Evolutionary conservation across 2,113 vertebrate species (phyloP).

Genomic region (Oriolus oriolus): DNA sequence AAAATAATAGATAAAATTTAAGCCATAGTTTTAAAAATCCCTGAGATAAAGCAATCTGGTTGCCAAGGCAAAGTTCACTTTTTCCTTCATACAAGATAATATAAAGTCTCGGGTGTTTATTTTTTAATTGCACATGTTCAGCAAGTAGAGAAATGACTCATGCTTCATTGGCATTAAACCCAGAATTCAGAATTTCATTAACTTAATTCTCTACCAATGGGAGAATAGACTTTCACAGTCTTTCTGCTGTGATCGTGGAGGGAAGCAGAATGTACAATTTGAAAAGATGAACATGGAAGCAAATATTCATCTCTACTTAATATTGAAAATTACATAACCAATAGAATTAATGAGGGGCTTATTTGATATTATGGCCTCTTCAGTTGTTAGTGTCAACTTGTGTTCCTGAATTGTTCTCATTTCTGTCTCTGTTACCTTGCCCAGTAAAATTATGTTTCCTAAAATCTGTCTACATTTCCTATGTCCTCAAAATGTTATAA

Average conservation of each 20-base stretch:
- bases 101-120: not conserved
- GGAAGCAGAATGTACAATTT: not conserved
- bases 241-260: not conserved
- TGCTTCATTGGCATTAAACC: not conserved
- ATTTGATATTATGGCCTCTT: not conserved
- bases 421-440: not conserved
- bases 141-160: not conserved
- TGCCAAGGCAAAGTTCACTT: not conserved
- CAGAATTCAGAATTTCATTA: not conserved
- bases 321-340: not conserved
- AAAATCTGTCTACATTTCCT: not conserved
- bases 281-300: not conserved
- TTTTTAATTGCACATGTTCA: not conserved
- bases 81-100: not conserved
- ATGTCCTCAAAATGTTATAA: not conserved
- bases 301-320: not conserved
- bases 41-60: not conserved
- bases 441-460: not conserved
- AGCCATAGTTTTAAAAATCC: not conserved
- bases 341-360: not conserved
- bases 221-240: not conserved
- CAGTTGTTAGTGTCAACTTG: accelerated
- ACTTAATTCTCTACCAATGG: not conserved
- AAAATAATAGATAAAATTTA: not conserved
- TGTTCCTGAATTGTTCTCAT: not conserved